Percentiles rank a stretch among this genome's conserved stretches.
These are phyloP conservation scores for Riparia riparia DNA, from an alignment of 2,113 vertebrate genomes.

Conservation along the genomic window DNA sequence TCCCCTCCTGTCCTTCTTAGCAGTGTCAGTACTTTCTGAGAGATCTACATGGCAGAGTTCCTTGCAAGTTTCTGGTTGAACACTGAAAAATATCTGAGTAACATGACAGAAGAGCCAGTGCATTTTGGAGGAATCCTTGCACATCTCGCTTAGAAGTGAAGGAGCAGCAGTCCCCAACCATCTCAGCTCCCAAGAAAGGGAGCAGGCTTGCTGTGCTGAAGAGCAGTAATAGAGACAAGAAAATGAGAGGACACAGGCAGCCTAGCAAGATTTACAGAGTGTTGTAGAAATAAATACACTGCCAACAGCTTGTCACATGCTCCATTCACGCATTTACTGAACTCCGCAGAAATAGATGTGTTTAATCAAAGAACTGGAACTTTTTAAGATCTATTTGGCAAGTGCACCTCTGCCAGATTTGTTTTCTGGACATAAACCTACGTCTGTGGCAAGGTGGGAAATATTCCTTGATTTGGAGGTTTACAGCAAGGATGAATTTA, in stretches of 20 bases:
- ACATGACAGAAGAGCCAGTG: background rate
- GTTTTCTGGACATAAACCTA: slow-evolving; percentile 37
- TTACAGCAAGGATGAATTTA: background rate
- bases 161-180: background rate
- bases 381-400: slow-evolving; percentile 40
- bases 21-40: slow-evolving; percentile 3
- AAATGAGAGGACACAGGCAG: background rate
- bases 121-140: background rate
- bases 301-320: slow-evolving; percentile 53
- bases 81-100: background rate
- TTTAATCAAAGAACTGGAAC: slow-evolving; percentile 57
- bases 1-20: background rate
- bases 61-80: background rate
- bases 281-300: slow-evolving; percentile 50
- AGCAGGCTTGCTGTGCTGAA: background rate
- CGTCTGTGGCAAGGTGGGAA: background rate
- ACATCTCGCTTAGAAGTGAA: background rate
- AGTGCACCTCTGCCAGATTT: slow-evolving; percentile 20
- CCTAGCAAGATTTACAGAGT: slow-evolving; percentile 41
- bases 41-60: background rate
- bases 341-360: slow-evolving; percentile 43
- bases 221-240: slow-evolving; percentile 19
- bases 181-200: background rate
- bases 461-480: background rate
- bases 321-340: slow-evolving; percentile 39